Base-by-base conservation (phyloP, 2,888 invertebrate genomes). In the Gymnocheta viridis region DNA sequence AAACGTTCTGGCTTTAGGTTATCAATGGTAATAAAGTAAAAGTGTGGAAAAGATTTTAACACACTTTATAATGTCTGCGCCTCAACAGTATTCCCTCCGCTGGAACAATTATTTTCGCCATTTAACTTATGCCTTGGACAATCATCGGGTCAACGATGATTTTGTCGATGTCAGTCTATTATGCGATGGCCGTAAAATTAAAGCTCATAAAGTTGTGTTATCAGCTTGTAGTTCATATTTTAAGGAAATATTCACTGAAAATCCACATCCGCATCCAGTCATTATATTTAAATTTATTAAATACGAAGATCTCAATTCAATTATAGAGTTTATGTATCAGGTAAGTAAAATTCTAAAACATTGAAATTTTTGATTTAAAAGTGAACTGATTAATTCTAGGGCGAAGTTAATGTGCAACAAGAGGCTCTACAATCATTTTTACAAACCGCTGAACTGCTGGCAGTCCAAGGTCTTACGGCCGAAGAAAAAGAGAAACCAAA, bases 161-260 rank as follows among this genome's bases (percentile, higher is more conserved):
- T 94, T 97, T 85, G 96, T 96, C 72, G 97, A 97, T 93, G 97
- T 97, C 72, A 97, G 96, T 82, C 92, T 97, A 85, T 96, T 96
- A 91, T 96, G 96, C 90, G 97, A 97, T 91, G 97, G 97, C 85
- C 95, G 95, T 82, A 95, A 95, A 92, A 95, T 97, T 86, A 95
- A 95, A 89, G 97, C 97, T 47, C 97, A 97, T 90, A 96, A 96
- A 93, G 95, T 97, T 93, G 93, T 97, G 69, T 93, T 97, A 24
- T 96, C 96, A 0, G 96, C 96, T 6, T 97, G 97, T 90, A 97
- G 97, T 88, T 94, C 94, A 86, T 97, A 96, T 90, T 97, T 97
- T 89, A 94, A 93, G 86, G 94, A 94, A 89, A 94, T 94, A 87
- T 94, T 95, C 85, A 93, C 95, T 93, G 96, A 96, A 91, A 96